Evolutionary conservation across 1,140 invertebrate species (phyloP), one percentile per base, ranked within the genome.

Genomic region (Ectropis grisescens): DNA sequence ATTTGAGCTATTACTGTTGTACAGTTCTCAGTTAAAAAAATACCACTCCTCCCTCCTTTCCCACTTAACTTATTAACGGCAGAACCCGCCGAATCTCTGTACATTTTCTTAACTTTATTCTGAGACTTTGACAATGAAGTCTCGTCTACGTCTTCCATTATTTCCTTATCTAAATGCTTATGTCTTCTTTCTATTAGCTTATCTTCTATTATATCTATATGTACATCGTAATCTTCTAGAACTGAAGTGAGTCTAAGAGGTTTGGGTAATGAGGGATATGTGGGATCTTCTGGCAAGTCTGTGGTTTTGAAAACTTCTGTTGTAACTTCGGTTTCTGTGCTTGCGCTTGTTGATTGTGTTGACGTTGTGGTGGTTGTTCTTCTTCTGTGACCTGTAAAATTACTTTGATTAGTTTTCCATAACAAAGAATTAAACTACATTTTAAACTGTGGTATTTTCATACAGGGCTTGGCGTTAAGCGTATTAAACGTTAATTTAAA

Each of bases 11-110:
- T 76, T 46, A 88, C 82, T 40, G 83, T 82, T 16, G 85, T 87
- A 64, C 85, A 86, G 58, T 88, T 88, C 26, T 84, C 80, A 46
- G 85, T 87, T 39, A 86, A 79, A 72, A 88, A 88, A 58, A 85
- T 83, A 53, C 78, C 72, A 43, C 38, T 53, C 47, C 76, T 79
- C 29, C 52, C 47, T 29, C 43, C 41, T 52, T 79, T 81, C 25
- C 47, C 61, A 64, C 59, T 64, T 64, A 81, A 59, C 36, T 74
- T 81, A 71, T 81, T 81, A 45, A 59, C 56, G 36, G 49, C 51
- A 7, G 69, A 75, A 8, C 49, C 58, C 13, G 61, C 41, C 9
- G 71, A 67, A 47, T 81, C 72, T 70, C 76, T 81, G 43, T 81
- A 78, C 69, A 81, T 70, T 72, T 76, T 81, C 49, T 81, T 81